phyloP scores from a whole-genome alignment of 2,888 invertebrate species.

The Eudemis profundana region DNA sequence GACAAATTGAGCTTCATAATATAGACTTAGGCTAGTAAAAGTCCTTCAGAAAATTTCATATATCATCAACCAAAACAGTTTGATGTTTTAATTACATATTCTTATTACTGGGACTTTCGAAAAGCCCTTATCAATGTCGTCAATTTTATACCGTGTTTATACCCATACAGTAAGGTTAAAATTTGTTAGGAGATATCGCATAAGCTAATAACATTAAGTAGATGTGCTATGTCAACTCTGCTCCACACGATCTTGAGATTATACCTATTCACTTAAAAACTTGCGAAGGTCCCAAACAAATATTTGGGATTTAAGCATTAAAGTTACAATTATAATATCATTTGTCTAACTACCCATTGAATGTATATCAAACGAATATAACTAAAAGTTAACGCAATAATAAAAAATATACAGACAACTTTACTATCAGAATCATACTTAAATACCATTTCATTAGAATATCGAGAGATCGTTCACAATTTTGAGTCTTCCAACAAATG shows the following conservation, averaged over 20 bases:
- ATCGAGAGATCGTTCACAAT: constrained; percentile 65
- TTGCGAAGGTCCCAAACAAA: constrained; percentile 25
- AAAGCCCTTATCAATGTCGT: not conserved
- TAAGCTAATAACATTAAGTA: not conserved
- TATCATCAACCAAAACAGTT: not conserved
- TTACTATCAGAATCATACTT: constrained; percentile 5
- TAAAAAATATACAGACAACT: constrained; percentile 11
- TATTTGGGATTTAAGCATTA: constrained; percentile 20
- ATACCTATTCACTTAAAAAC: constrained; percentile 25
- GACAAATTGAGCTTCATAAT: not conserved
- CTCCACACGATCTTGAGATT: constrained; percentile 10
- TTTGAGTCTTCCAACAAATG: constrained; percentile 59
- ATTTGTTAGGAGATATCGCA: constrained; percentile 1
- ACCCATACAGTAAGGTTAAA: not conserved
- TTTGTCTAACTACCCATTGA: constrained; percentile 23
- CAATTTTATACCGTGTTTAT: not conserved
- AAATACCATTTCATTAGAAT: constrained; percentile 50
- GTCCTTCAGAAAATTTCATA: not conserved
- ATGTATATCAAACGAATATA: constrained; percentile 4
- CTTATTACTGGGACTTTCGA: constrained; percentile 8
- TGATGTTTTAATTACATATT: not conserved
- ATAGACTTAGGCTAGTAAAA: not conserved
- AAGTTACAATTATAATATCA: constrained; percentile 10
- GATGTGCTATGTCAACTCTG: not conserved
- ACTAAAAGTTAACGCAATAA: constrained; percentile 23